phyloP scores from a whole-genome alignment of 2,113 vertebrate genomes.

The Calyptomena viridis region DNA sequence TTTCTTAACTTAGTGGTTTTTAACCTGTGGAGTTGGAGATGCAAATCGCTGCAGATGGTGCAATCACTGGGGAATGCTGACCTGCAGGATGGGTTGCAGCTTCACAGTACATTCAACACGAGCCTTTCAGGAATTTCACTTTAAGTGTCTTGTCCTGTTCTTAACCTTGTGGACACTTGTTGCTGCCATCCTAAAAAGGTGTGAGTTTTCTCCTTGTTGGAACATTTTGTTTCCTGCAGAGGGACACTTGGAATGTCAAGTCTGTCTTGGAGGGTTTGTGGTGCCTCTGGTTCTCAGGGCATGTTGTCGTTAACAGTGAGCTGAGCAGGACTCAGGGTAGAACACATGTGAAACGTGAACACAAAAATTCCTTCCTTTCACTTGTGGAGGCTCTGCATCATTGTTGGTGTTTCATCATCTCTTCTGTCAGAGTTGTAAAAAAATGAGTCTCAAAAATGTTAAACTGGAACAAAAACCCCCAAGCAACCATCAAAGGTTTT shows the following conservation, averaged over 20 bases:
- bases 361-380: not conserved
- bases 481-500: not conserved
- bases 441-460: not conserved
- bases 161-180: not conserved
- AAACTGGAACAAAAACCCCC: not conserved
- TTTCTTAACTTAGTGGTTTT: not conserved
- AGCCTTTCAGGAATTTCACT: not conserved
- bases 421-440: not conserved
- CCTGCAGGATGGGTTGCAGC: not conserved
- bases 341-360: not conserved
- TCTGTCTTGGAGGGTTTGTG: not conserved
- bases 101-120: rapidly evolving
- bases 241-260: not conserved
- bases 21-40: not conserved
- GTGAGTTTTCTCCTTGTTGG: not conserved
- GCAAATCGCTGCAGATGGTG: not conserved
- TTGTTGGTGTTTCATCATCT: not conserved
- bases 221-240: not conserved
- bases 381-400: not conserved
- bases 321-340: not conserved
- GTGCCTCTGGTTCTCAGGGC: not conserved
- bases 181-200: not conserved
- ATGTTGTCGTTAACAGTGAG: not conserved
- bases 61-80: not conserved
- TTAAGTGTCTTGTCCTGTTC: not conserved